Evolutionary conservation across 2,797 vertebrate species (phyloP).

Genomic region (Sebastes hopkinsi): DNA sequence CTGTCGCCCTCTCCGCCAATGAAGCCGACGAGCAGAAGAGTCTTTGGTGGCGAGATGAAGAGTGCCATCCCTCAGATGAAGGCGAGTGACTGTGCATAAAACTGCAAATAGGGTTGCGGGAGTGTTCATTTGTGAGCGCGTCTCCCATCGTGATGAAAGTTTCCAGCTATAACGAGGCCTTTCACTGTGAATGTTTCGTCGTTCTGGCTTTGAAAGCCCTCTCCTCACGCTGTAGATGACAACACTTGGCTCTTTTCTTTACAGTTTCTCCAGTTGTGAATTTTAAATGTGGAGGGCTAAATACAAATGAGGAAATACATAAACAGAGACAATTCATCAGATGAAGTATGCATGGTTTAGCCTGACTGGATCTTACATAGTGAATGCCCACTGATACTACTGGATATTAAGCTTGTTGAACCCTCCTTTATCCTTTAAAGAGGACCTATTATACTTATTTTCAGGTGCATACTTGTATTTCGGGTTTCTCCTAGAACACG

Average conservation of each 20-base stretch:
- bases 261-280: not conserved
- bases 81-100: constrained; percentile 25
- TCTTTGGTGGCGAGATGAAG: constrained; percentile 24
- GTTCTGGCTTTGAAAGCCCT: constrained; percentile 9
- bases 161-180: constrained; percentile 15
- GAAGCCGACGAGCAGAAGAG: constrained; percentile 11
- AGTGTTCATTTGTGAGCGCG: not conserved
- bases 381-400: not conserved
- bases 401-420: not conserved
- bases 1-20: constrained; percentile 29
- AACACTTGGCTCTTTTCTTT: constrained; percentile 2
- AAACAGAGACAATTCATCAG: not conserved
- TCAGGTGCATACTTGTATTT: too few relatives aligned
- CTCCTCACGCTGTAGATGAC: not conserved
- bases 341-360: not conserved
- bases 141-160: constrained; percentile 13
- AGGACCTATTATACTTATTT: too few relatives aligned
- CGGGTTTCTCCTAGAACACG: too few relatives aligned
- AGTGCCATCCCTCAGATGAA: constrained; percentile 36
- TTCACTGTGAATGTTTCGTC: constrained; percentile 2
- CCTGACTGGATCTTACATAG: not conserved
- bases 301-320: not conserved
- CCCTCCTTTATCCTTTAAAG: not conserved
- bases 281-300: not conserved
- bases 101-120: constrained; percentile 20